Evolutionary conservation across 2,797 vertebrate genomes (phyloP), one percentile per base, ranked within the genome.

Genomic region (Hydrolagus colliei): DNA sequence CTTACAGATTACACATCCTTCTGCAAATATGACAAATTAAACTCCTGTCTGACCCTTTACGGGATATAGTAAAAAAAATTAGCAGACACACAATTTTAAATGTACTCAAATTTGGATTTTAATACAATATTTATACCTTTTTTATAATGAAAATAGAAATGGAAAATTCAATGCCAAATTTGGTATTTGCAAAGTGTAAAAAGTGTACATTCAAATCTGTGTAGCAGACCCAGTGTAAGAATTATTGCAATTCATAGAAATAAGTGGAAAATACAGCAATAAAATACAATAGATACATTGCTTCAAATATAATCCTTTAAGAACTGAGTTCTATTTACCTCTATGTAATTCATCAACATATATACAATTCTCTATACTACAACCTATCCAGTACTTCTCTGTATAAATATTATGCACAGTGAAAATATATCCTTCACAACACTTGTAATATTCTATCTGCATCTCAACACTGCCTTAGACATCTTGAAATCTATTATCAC

Each of bases 381-480:
- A 71, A 71, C 20, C 41, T 52, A 52, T 6, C 41, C 11, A 20
- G 41, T n/a, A 71, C 9, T n/a, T 84, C 62, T 41, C 9, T 35
- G 71, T 82, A 84, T 84, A 84, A 84, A 82, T 82, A 82, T 84
- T 84, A 52, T 52, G 71, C 65, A 84, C 20, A 41, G 14, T 65
- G 62, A 65, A 74, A 74, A 11, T 80, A 35, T 71, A 27, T 41
- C n/a, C 52, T 59, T 59, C 12, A 80, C 8, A 5, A 52, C 41
- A 52, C 41, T 52, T 6, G 41, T 3, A 52, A 52, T 52, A 52
- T 52, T 52, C 41, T 82, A 80, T 35, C 68, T 71, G n/a, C 65
- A 84, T 14, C 63, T 65, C 35, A 84, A 84, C 16, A 52, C 68
- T n/a, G 35, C 41, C 41, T 10, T 67, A 35, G 41, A 10, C 32